Base-by-base conservation (phyloP, 2,113 vertebrate species). In the Ptilorrhoa leucosticta region DNA sequence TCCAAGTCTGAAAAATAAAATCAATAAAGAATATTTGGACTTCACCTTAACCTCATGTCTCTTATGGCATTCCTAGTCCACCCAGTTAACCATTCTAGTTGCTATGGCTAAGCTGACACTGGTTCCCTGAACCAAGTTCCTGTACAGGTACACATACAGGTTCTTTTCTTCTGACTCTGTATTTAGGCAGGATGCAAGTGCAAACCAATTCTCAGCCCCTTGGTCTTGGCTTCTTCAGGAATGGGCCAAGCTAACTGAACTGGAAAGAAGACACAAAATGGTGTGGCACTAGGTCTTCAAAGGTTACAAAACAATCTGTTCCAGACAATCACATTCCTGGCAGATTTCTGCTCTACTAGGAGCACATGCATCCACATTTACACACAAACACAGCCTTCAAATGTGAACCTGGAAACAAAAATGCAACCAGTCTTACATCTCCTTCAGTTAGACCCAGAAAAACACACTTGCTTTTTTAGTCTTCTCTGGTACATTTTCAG, bases 131-230 rank as follows among this genome's bases (percentile, higher is more conserved):
- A 64, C 3, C 54, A 60, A 39, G 28, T 28, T 22, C 26, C 68
- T 47, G 58, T 63, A 27, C 27, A 63, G 23, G 9, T 73, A 17
- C 28, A 47, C 0, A 0, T 35, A 30, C n/a, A 93, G 7, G 22
- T 53, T 53, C 18, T 76, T 77, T 87, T 61, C 27, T 65, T 68
- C 22, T 40, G n/a, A 69, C 15, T 82, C 8, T 47, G 20, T 71
- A 31, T 22, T 51, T n/a, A 83, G 11, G 20, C 14, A 57, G 28
- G 31, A 56, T 37, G 57, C 47, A 63, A 63, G 30, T 6, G 13
- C 33, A 78, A 75, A 66, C 5, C 15, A 48, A 1, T 56, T 76
- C 27, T 64, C 40, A 65, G 22, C 8, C 11, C 26, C 26, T 40
- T 30, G 9, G 8, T 60, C 48, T 57, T 66, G 26, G 50, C 15